Evolutionary conservation across 2,113 vertebrate species (phyloP), one percentile per base, ranked within the genome.

Genomic region (Drymodes brunneopygia): DNA sequence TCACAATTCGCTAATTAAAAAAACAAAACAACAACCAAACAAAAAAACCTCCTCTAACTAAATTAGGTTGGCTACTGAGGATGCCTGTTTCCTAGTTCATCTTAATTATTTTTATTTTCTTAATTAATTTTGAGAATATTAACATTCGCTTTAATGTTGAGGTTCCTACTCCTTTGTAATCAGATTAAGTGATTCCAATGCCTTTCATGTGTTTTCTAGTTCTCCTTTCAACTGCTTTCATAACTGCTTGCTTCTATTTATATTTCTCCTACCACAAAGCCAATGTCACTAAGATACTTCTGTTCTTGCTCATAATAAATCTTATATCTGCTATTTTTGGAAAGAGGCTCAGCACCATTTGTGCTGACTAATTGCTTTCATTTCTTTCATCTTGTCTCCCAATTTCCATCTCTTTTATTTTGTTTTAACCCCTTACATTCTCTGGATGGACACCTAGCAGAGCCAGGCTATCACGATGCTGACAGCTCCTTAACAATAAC

Each of bases 171-270:
- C 73, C 91, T 95, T 86, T 90, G 71, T 94, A 94, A 88, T 86
- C 74, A 91, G 78, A 91, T 90, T 85, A 91, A 91, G 80, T 56
- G 47, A 90, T 88, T 95, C 81, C 81, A 91, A 77, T 50, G 90
- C 80, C 94, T 96, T 95, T 95, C 78, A 92, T 92, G 94, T 95
- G 85, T 83, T 93, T 92, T 92, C 67, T 62, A 80, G 62, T 56
- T 94, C 81, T 88, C 69, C 56, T 90, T 92, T 94, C 84, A 94
- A 95, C 40, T 17, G 74, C 66, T 94, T 94, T 94, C 88, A 90
- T 62, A 97, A 95, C 87, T 60, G 54, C 81, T 82, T 92, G 48
- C 66, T 92, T 88, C 95, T 97, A 97, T 95, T 97, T 96, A 78
- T 96, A 91, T 71, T 87, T 88, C 71, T 92, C 23, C 53, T 71